Percentiles rank a stretch among this genome's conserved stretches.
phyloP scores from a whole-genome alignment of 2,113 vertebrate genomes.

The Anthoscopus minutus region DNA sequence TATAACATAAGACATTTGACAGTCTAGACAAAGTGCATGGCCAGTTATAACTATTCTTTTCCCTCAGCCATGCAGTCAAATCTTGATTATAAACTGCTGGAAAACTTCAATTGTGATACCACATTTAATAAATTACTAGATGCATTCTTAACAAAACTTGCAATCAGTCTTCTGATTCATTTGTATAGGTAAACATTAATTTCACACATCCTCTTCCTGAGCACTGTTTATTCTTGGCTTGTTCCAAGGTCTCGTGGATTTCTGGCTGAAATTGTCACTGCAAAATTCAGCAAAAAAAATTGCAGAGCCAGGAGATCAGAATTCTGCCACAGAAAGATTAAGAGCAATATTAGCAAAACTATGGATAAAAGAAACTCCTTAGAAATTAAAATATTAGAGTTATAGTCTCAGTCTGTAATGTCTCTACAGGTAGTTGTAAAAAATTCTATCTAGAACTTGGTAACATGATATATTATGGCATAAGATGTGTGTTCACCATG shows the following conservation, averaged over 20 bases:
- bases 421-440: neutral
- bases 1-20: neutral
- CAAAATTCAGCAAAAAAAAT: neutral
- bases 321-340: neutral
- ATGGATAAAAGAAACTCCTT: neutral
- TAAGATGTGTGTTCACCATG: neutral
- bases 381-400: neutral
- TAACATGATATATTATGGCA: fast-evolving
- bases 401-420: neutral
- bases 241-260: neutral
- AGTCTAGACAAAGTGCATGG: neutral
- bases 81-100: neutral
- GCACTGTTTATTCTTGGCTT: neutral
- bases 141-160: neutral
- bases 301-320: neutral
- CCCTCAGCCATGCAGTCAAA: neutral
- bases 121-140: neutral
- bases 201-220: neutral
- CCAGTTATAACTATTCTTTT: neutral
- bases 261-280: neutral
- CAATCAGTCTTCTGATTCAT: neutral
- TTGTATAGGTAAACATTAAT: neutral
- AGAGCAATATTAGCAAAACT: neutral
- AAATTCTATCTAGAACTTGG: neutral
- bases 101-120: neutral